phyloP scores from a whole-genome alignment of 2,888 invertebrate genomes.

The Ormyrus nitidulus region DNA sequence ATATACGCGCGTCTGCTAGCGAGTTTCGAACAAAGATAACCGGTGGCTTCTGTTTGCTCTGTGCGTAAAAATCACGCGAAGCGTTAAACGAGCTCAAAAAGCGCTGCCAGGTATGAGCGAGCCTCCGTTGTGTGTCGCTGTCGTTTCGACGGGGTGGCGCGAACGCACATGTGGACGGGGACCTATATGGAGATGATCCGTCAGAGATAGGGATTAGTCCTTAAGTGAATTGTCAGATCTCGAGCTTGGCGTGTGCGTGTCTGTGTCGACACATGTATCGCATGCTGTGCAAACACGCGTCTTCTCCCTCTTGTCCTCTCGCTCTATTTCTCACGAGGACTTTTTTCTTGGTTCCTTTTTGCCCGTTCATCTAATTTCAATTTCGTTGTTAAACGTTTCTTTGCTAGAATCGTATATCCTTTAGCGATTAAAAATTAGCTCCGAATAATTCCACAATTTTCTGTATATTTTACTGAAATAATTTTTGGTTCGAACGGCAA shows the following conservation, averaged over 20 bases:
- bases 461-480: too few species aligned
- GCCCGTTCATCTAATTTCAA: too few species aligned
- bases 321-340: conserved; percentile 3
- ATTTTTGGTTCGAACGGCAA: too few species aligned
- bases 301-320: conserved; percentile 51
- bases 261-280: conserved; percentile 71
- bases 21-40: conserved; percentile 27
- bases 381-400: not conserved
- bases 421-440: not conserved
- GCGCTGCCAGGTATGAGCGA: conserved; percentile 41
- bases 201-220: conserved; percentile 66
- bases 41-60: conserved; percentile 40
- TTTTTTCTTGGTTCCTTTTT: not conserved
- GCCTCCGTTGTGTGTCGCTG: not conserved
- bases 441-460: too few species aligned
- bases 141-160: not conserved
- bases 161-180: not conserved
- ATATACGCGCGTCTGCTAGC: not conserved
- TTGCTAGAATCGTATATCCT: not conserved
- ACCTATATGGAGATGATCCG: conserved; percentile 58
- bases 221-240: conserved; percentile 73
- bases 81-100: conserved; percentile 55
- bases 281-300: conserved; percentile 61
- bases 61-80: conserved; percentile 51
- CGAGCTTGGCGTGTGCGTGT: conserved; percentile 57